Percentiles rank a stretch among this genome's conserved stretches.
Evolutionary conservation across 2,797 vertebrate genomes (phyloP).

Genomic region (Hirundo rustica): DNA sequence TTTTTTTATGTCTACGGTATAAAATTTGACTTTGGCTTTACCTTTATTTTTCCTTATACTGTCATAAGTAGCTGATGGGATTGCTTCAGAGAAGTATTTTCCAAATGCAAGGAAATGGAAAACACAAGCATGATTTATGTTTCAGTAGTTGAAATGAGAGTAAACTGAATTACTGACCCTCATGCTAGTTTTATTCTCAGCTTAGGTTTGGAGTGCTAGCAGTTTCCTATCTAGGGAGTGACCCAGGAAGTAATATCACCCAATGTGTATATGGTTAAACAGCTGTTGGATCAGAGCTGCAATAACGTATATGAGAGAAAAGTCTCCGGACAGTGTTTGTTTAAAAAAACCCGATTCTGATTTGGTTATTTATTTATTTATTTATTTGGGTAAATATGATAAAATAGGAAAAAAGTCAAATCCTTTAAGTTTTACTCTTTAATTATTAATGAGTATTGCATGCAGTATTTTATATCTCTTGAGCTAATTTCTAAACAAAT

Average conservation of each 20-base stretch:
- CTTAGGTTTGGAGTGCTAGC: background rate
- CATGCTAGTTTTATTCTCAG: background rate
- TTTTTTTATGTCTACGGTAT: background rate
- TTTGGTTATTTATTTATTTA: background rate
- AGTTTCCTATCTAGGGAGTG: background rate
- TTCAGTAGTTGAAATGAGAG: no score
- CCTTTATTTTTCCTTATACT: background rate
- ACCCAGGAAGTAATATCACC: background rate
- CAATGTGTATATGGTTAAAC: background rate
- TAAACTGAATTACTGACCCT: no score
- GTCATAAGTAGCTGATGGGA: background rate
- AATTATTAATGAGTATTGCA: background rate
- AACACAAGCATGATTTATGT: background rate
- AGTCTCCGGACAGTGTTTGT: background rate
- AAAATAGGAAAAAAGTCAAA: background rate
- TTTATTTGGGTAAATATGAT: background rate
- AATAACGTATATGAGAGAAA: background rate
- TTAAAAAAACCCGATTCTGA: background rate
- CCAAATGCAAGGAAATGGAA: background rate
- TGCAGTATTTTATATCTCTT: background rate
- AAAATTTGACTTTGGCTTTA: background rate
- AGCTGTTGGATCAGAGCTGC: background rate
- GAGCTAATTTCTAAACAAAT: background rate
- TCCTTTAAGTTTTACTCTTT: background rate
- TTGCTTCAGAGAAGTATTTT: background rate